Evolutionary conservation across 2,113 vertebrate genomes (phyloP).

Genomic region (Dicerorhinus sumatrensis): DNA sequence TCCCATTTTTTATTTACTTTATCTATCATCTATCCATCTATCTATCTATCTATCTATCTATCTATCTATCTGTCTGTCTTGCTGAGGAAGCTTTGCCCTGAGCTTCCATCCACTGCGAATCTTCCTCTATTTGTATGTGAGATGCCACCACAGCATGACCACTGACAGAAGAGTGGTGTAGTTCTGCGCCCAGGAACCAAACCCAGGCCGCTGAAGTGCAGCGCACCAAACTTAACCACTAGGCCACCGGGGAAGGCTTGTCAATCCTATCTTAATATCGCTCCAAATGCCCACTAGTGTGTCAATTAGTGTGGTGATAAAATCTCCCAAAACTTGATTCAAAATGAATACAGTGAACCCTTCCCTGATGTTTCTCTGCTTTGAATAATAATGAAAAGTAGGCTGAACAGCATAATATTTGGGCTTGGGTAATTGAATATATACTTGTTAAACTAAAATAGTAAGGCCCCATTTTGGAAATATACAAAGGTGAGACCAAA

Average conservation of each 20-base stretch:
- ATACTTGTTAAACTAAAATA: not conserved
- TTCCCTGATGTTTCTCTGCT: not conserved
- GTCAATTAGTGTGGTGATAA: not conserved
- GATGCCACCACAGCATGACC: too few species aligned
- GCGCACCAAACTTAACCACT: too few species aligned
- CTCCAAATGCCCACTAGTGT: not conserved
- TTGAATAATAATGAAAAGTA: not conserved
- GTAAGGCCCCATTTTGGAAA: not conserved
- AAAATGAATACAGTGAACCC: not conserved
- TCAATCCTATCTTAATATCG: not conserved
- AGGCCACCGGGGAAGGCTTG: too few species aligned
- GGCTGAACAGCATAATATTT: not conserved
- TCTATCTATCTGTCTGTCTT: too few species aligned
- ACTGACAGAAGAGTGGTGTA: too few species aligned
- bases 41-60: too few species aligned
- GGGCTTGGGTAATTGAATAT: not conserved
- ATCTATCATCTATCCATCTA: too few species aligned
- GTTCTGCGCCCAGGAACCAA: too few species aligned
- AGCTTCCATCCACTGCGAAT: too few species aligned
- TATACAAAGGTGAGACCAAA: not conserved
- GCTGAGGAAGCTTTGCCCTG: too few species aligned
- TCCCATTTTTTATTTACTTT: not conserved
- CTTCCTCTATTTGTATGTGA: too few species aligned
- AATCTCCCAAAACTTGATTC: not conserved
- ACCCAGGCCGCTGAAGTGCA: too few species aligned